Base-by-base conservation (phyloP, 2,888 invertebrate species). In the Himalopsyche japonica region DNA sequence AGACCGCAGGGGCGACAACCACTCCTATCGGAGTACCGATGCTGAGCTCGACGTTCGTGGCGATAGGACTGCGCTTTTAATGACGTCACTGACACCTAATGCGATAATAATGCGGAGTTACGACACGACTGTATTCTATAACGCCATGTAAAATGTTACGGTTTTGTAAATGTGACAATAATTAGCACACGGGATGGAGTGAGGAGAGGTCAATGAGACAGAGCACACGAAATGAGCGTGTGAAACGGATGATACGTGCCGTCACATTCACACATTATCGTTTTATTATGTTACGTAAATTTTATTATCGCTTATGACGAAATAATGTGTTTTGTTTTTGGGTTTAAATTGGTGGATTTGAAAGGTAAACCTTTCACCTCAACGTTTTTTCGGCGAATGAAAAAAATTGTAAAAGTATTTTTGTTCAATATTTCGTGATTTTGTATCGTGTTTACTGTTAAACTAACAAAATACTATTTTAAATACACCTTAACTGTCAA, bases 61-160 rank as follows among this genome's bases (percentile, higher is more conserved):
- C 81, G 76, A 81, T 81, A 20, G 81, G 76, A 81, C 76, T 81
- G 81, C 76, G 47, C 76, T 76, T 27, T 81, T 76, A 76, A 81
- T 81, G 76, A 76, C 30, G 57, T 70, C 70, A 70, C 49, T n/a
- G 80, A 81, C 76, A 34, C 34, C 47, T 76, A 32, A 76, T 81
- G 76, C 70, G 49, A 70, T 57, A 57, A 70, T 70, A 37, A 70
- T 24, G 34, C 15, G 15, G 70, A 70, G 30, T 70, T 70, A 70
- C 70, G 27, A 70, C 30, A 30, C 70, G 70, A 70, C 27, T 30
- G 70, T 70, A 12, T 70, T 70, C 70, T 70, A 27, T 27, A 70
- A 30, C 70, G 2, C 27, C 70, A 15, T 30, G 70, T 70, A 70
- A 70, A 64, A 64, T 64, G 64, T 64, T 64, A 64, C 64, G 64